Evolutionary conservation across 2,888 invertebrate species (phyloP).

Genomic region (Drosophila flavopinicola): DNA sequence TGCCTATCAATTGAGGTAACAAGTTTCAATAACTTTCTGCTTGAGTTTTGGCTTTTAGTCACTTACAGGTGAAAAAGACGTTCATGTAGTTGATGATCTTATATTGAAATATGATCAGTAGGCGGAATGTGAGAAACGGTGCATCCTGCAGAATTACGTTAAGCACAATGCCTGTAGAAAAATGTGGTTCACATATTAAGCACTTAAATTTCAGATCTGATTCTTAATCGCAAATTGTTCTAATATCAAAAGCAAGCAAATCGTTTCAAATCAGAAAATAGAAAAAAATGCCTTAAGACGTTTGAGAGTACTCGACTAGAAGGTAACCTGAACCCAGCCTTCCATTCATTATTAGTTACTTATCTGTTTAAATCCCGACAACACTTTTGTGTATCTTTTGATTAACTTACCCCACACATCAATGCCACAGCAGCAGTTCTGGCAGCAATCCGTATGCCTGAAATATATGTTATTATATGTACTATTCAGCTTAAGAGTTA

Average conservation of each 20-base stretch:
- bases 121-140: slow-evolving; percentile 93
- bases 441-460: slow-evolving; percentile 84
- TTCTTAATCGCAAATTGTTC: too few relatives aligned
- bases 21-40: neutral
- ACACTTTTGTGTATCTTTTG: too few relatives aligned
- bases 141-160: slow-evolving; percentile 95
- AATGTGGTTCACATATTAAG: too few relatives aligned
- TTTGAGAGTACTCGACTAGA: too few relatives aligned
- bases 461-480: neutral
- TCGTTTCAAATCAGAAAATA: too few relatives aligned
- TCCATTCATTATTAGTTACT: neutral
- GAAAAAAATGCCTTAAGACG: too few relatives aligned
- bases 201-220: too few relatives aligned
- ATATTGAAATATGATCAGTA: slow-evolving; percentile 94
- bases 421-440: slow-evolving; percentile 92
- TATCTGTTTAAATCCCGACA: neutral
- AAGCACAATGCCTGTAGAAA: slow-evolving; percentile 88
- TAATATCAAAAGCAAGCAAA: too few relatives aligned
- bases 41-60: neutral
- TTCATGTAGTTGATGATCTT: slow-evolving; percentile 97
- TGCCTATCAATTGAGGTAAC: slow-evolving; percentile 81
- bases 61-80: slow-evolving; percentile 97
- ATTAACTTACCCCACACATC: slow-evolving; percentile 90
- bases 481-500: too few relatives aligned
- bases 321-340: too few relatives aligned